Evolutionary conservation across 2,888 invertebrate species (phyloP), one percentile per base, ranked within the genome.

Genomic region (Augochlorella aurata): DNA sequence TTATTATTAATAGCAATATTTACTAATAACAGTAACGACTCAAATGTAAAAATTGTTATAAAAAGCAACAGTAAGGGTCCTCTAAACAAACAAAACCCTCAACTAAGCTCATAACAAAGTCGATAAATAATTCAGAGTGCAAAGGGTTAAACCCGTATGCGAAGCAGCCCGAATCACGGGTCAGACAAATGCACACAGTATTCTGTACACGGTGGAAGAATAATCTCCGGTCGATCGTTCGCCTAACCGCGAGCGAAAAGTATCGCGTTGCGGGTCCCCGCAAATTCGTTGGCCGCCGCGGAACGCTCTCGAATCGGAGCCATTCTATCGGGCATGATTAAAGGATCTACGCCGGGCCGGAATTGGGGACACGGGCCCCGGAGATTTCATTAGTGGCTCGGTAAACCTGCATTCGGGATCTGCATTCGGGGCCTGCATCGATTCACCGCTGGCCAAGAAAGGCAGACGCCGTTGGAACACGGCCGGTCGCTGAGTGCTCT

Each of bases 301-400:
- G 12, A 29, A 68, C 45, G 67, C 24, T 54, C 61, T 45, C 45
- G 67, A 68, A 72, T 74, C 52, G 67, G 10, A n/a, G 71, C 49
- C 50, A 74, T 78, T 83, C 68, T 38, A 72, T 82, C 78, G 75
- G 12, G 73, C 66, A 73, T 29, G 83, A 83, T 83, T 75, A 78
- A 83, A 70, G 83, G 83, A 78, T 78, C 50, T 49, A 47, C 45
- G 38, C 38, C 38, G 5, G 68, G 44, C 45, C 72, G 49, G 58
- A 49, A 82, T 50, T 9, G 7, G 24, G 18, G 8, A 16, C 29
- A 18, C 16, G 29, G 61, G 29, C 29, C 61, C 50, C 63, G 76
- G 76, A 84, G 79, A 88, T 86, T 88, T 86, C 81, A 86, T 86
- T 88, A 81, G 70, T 14, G 77, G 80, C 79, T 83, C 86, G 80